Percentiles rank a stretch among this genome's conserved stretches.
These are phyloP conservation scores for Ametastegia equiseti DNA, from an alignment of 2,888 invertebrate species.

Conservation along the genomic window DNA sequence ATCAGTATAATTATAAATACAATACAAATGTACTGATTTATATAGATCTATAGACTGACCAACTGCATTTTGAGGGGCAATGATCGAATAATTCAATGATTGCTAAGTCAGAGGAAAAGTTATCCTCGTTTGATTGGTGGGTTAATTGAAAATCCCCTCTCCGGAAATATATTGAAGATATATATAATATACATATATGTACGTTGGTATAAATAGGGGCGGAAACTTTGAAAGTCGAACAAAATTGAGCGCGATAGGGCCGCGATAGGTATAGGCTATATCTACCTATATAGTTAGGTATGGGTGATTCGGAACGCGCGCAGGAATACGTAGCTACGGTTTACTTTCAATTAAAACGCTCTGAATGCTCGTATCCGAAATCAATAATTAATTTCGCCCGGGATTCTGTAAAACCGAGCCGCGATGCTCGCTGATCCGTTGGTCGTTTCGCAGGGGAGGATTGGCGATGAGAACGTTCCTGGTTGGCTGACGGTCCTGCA, in stretches of 20 bases:
- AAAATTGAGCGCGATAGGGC: constrained; percentile 20
- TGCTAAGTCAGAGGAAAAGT: too few species aligned
- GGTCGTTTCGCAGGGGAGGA: background rate
- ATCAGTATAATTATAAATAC: too few species aligned
- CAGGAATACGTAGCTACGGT: constrained; percentile 58
- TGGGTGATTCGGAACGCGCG: constrained; percentile 45
- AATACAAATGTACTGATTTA: too few species aligned
- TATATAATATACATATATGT: too few species aligned
- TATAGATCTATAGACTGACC: too few species aligned
- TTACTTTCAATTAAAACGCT: constrained; percentile 71
- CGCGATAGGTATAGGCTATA: too few species aligned
- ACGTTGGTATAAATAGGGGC: background rate
- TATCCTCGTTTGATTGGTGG: too few species aligned
- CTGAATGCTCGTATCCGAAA: constrained; percentile 73
- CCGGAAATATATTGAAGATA: background rate
- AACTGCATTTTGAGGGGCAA: too few species aligned
- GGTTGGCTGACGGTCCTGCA: constrained; percentile 37
- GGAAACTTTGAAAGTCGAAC: background rate
- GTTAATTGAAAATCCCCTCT: background rate
- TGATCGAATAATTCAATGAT: too few species aligned
- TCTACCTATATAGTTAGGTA: background rate
- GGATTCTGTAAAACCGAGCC: constrained; percentile 51
- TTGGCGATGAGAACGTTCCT: constrained; percentile 35
- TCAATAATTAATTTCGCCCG: constrained; percentile 74
- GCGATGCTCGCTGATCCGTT: constrained; percentile 30